Evolutionary conservation across 1,140 invertebrate genomes (phyloP).

Genomic region (Maconellicoccus hirsutus): DNA sequence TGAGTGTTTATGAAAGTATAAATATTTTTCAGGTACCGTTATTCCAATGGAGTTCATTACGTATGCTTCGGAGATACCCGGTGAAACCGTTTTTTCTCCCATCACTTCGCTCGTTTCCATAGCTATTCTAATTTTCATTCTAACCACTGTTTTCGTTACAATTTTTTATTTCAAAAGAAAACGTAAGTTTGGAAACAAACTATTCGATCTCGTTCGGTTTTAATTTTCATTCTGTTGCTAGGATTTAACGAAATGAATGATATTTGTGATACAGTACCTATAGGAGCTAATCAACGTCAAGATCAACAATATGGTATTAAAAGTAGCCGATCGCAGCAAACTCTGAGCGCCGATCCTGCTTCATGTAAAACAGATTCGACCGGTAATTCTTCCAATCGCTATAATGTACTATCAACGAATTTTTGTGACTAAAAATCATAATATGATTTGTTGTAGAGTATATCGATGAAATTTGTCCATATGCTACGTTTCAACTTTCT

Average conservation of each 20-base stretch:
- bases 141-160: neutral
- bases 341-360: slow-evolving; percentile 36
- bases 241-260: slow-evolving; percentile 7
- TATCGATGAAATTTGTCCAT: slow-evolving; percentile 81
- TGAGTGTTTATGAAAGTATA: too few relatives aligned
- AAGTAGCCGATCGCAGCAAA: slow-evolving; percentile 35
- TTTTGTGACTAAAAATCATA: neutral
- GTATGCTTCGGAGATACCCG: neutral
- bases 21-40: neutral
- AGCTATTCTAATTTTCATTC: neutral
- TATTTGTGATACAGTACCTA: slow-evolving; percentile 42
- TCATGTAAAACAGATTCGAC: slow-evolving; percentile 41
- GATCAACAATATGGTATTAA: slow-evolving; percentile 52
- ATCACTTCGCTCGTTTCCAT: neutral
- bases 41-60: slow-evolving; percentile 13
- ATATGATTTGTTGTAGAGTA: slow-evolving; percentile 47
- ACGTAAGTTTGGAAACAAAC: neutral
- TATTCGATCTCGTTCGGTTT: neutral
- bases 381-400: slow-evolving; percentile 26
- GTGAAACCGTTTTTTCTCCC: neutral
- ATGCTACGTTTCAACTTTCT: slow-evolving; percentile 78
- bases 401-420: neutral
- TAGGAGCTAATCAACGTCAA: slow-evolving; percentile 59
- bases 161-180: slow-evolving; percentile 1
- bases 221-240: neutral